Evolutionary conservation across 64 coral and sea anemone species (phyloP).

Genomic region (Montipora sp.): DNA sequence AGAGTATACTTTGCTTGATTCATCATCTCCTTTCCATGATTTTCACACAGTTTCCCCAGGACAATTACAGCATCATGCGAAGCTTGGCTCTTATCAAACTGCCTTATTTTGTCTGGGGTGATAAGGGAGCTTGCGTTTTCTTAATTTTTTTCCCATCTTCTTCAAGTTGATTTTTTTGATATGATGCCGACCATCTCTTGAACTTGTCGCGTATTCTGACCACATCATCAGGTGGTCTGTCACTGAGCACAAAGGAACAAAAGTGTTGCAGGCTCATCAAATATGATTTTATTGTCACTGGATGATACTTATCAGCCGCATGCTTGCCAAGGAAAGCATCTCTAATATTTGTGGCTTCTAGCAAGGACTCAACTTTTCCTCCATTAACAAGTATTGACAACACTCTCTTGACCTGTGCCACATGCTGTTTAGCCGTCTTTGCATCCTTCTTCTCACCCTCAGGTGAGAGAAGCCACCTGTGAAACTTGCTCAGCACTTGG

Average conservation of each 20-base stretch:
- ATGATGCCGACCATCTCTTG: conserved; percentile 36
- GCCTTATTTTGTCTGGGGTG: not conserved
- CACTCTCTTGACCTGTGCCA: conserved; percentile 46
- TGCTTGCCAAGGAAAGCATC: conserved; percentile 62
- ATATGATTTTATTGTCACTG: conserved; percentile 24
- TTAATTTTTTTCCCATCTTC: not conserved
- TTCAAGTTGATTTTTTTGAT: not conserved
- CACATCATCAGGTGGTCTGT: not conserved
- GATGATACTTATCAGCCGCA: conserved; percentile 52
- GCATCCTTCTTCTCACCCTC: conserved; percentile 74
- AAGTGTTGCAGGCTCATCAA: no score
- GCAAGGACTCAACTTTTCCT: conserved; percentile 39
- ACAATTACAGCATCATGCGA: conserved; percentile 3
- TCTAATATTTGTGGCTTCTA: conserved; percentile 65
- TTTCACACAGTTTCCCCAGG: conserved; percentile 3
- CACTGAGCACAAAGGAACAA: no score
- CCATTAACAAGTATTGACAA: conserved; percentile 40
- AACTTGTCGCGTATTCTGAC: not conserved
- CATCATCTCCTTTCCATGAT: conserved; percentile 24
- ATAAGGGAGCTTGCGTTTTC: not conserved
- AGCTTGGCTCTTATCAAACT: conserved; percentile 32
- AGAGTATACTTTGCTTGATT: conserved; percentile 50
- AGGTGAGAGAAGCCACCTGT: conserved; percentile 62
- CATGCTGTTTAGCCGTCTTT: conserved; percentile 72
- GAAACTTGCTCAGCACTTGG: conserved; percentile 19